Percentiles rank a stretch among this genome's conserved stretches.
Conservation (phyloP, 2,888 invertebrate genomes). For the Diarsia rubi region DNA sequence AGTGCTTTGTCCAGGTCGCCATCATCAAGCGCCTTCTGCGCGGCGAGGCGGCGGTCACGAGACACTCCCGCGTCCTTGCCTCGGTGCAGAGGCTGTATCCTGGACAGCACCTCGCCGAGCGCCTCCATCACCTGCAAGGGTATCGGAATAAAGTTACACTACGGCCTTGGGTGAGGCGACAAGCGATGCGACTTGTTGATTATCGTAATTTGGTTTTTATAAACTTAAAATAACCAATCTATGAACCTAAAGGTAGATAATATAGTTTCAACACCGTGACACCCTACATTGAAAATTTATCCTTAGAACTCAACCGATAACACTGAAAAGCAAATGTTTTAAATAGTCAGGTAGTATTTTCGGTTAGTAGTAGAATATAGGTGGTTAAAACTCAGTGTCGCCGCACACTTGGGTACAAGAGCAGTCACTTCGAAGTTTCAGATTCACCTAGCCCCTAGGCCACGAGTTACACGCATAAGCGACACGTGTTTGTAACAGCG, state of each 20-base stretch:
- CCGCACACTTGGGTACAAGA: constrained; percentile 39
- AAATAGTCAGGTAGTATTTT: constrained; percentile 1
- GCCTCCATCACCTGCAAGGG: constrained; percentile 81
- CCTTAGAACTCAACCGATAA: accelerated
- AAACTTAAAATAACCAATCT: neutral
- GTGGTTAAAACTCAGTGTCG: constrained; percentile 26
- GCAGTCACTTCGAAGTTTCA: constrained; percentile 7
- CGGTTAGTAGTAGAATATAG: neutral
- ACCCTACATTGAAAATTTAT: constrained; percentile 1
- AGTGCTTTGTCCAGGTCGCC: constrained; percentile 91
- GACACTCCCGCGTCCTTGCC: constrained; percentile 92
- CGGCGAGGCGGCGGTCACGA: constrained; percentile 91
- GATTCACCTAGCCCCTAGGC: neutral
- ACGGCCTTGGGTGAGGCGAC: neutral
- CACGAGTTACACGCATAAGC: neutral
- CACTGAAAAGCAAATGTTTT: neutral
- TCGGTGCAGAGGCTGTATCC: constrained; percentile 93
- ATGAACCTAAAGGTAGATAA: neutral
- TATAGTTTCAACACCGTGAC: neutral
- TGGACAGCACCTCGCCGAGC: constrained; percentile 91
- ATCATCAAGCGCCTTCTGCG: constrained; percentile 90
- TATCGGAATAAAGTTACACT: neutral
- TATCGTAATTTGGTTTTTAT: neutral
- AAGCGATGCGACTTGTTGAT: neutral
- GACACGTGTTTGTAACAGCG: neutral